A percentile compares a stretch with the other conserved stretches of the same genome.
phyloP scores from a whole-genome alignment of 1,140 invertebrate genomes.

The Solenopsis fugax region DNA sequence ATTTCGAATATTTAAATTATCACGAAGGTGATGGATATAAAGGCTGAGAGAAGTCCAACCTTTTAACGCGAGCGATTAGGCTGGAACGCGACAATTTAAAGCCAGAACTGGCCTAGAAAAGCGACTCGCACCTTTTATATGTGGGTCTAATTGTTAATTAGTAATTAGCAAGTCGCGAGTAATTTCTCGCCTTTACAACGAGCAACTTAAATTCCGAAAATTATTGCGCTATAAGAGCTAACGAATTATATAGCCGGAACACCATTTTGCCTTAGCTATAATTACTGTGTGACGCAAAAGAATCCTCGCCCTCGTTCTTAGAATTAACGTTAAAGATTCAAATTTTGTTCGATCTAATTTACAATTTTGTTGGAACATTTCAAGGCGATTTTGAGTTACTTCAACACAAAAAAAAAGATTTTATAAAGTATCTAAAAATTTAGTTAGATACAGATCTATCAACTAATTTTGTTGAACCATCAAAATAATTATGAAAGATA shows the following conservation, averaged over 20 bases:
- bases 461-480: too few species aligned
- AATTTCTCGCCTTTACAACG: constrained; percentile 8
- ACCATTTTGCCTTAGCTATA: constrained; percentile 9
- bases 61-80: constrained; percentile 31
- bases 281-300: constrained; percentile 1
- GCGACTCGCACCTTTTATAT: constrained; percentile 19
- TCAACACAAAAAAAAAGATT: neutral
- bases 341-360: neutral
- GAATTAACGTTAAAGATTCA: neutral
- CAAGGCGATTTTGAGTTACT: neutral
- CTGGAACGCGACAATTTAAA: constrained; percentile 51
- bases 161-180: constrained; percentile 39
- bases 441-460: too few species aligned
- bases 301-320: neutral
- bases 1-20: neutral
- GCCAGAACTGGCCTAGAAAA: constrained; percentile 31
- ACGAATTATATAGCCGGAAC: constrained; percentile 17
- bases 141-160: constrained; percentile 57
- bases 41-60: neutral
- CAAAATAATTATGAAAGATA: too few species aligned
- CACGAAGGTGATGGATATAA: neutral
- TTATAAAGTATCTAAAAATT: too few species aligned
- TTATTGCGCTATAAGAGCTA: constrained; percentile 10
- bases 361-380: neutral
- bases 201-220: constrained; percentile 30